phyloP scores from a whole-genome alignment of 2,113 vertebrate genomes.

The Heterotilapia buettikoferi region DNA sequence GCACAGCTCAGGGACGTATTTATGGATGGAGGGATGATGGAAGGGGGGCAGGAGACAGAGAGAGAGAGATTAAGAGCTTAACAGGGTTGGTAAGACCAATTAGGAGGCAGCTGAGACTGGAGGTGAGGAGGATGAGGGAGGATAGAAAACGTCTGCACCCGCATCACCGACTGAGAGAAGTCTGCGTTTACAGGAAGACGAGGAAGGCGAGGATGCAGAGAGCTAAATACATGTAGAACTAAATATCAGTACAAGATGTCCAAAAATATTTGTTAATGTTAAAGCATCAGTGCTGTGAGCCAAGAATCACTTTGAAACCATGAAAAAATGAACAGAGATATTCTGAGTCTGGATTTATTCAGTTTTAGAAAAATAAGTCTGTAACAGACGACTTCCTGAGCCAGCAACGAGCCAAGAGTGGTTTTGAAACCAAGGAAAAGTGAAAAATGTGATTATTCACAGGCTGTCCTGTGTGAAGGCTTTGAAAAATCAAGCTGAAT shows the following conservation, averaged over 20 bases:
- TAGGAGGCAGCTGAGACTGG: slow-evolving; percentile 51
- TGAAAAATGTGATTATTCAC: background rate
- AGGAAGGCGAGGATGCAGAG: background rate
- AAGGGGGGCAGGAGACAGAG: background rate
- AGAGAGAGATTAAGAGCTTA: slow-evolving; percentile 70
- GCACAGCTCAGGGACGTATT: slow-evolving; percentile 10
- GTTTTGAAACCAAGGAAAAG: background rate
- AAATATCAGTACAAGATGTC: background rate
- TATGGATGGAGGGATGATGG: slow-evolving; percentile 12
- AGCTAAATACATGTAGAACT: background rate
- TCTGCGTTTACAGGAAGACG: accelerated
- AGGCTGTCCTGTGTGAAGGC: background rate
- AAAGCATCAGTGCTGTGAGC: background rate
- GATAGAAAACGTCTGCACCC: background rate
- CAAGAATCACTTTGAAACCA: background rate
- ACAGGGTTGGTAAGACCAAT: slow-evolving; percentile 59
- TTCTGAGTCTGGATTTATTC: background rate
- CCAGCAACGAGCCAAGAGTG: background rate
- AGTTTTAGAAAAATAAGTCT: background rate
- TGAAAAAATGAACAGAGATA: accelerated
- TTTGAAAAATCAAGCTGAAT: background rate
- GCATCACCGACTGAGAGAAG: background rate
- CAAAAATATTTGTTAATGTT: background rate
- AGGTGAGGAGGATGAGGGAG: background rate
- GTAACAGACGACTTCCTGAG: accelerated